These are phyloP conservation scores for Oxycera nigricornis DNA, from an alignment of 2,888 invertebrate genomes.

Conservation along the genomic window DNA sequence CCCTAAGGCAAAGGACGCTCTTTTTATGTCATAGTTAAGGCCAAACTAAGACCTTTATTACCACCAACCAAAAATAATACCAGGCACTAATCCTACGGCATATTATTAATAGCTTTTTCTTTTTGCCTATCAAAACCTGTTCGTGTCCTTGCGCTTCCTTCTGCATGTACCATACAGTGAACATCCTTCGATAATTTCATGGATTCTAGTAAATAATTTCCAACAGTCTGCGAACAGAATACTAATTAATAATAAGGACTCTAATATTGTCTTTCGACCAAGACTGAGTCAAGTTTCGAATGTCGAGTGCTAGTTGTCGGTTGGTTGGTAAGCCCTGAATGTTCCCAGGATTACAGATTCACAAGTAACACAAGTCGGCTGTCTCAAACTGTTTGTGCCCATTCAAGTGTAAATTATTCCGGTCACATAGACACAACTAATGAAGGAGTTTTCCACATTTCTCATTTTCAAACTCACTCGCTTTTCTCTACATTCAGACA, in stretches of 20 bases:
- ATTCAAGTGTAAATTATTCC: slow-evolving; percentile 30
- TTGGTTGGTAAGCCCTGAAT: neutral
- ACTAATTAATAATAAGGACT: slow-evolving; percentile 38
- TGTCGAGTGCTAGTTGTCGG: neutral
- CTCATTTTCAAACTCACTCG: neutral
- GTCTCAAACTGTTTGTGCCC: neutral
- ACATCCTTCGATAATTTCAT: slow-evolving; percentile 30
- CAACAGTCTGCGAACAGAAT: slow-evolving; percentile 21
- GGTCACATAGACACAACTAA: slow-evolving; percentile 33
- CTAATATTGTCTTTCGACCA: slow-evolving; percentile 32
- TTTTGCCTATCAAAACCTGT: neutral
- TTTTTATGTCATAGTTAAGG: slow-evolving; percentile 5
- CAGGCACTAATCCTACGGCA: slow-evolving; percentile 8
- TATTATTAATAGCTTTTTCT: slow-evolving; percentile 20
- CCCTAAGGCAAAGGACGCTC: too few relatives aligned
- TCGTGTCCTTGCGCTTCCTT: neutral
- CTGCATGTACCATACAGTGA: neutral
- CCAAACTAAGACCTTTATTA: neutral
- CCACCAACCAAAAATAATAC: slow-evolving; percentile 16
- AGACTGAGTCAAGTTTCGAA: neutral
- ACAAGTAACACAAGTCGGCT: slow-evolving; percentile 16
- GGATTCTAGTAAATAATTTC: slow-evolving; percentile 36
- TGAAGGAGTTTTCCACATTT: slow-evolving; percentile 36
- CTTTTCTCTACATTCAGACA: neutral
- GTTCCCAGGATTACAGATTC: slow-evolving; percentile 9